Conservation (phyloP, 1,140 invertebrate genomes). For the Asbolus verrucosus region DNA sequence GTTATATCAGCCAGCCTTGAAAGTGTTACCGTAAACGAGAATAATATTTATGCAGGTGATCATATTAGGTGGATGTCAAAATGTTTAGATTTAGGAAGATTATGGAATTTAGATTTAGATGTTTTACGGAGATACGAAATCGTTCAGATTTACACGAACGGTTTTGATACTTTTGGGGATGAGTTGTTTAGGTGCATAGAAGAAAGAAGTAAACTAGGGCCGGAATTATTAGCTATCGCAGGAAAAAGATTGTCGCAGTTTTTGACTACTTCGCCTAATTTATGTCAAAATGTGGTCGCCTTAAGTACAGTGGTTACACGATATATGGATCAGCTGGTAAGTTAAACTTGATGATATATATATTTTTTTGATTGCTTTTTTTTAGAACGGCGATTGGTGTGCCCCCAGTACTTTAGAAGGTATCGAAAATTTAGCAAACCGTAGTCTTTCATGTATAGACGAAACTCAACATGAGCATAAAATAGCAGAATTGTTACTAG, state of each 20-base stretch:
- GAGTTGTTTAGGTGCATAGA: conserved; percentile 77
- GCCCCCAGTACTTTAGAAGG: conserved; percentile 55
- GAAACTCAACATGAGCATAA: conserved; percentile 56
- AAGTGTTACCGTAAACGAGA: conserved; percentile 68
- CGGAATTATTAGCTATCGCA: conserved; percentile 76
- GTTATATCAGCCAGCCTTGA: conserved; percentile 76
- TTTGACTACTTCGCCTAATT: conserved; percentile 70
- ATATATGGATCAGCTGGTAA: conserved; percentile 79
- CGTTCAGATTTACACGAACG: conserved; percentile 80
- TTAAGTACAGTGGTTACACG: conserved; percentile 76
- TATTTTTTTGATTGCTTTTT: conserved; percentile 24
- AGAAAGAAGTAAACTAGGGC: conserved; percentile 74
- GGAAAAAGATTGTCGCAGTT: conserved; percentile 78
- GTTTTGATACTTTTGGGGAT: conserved; percentile 82
- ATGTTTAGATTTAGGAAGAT: conserved; percentile 77
- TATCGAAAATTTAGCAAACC: conserved; percentile 55
- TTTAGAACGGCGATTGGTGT: conserved; percentile 61
- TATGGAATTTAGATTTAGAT: conserved; percentile 85
- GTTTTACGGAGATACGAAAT: conserved; percentile 81
- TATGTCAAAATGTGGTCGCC: conserved; percentile 74
- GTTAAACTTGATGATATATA: conserved; percentile 53
- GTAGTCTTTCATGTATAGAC: conserved; percentile 55
- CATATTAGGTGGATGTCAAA: conserved; percentile 77
- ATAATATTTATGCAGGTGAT: conserved; percentile 69
- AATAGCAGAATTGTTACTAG: conserved; percentile 58